Conservation (phyloP, 2,797 vertebrate species). For the Parotocinclus haroldoi region DNA sequence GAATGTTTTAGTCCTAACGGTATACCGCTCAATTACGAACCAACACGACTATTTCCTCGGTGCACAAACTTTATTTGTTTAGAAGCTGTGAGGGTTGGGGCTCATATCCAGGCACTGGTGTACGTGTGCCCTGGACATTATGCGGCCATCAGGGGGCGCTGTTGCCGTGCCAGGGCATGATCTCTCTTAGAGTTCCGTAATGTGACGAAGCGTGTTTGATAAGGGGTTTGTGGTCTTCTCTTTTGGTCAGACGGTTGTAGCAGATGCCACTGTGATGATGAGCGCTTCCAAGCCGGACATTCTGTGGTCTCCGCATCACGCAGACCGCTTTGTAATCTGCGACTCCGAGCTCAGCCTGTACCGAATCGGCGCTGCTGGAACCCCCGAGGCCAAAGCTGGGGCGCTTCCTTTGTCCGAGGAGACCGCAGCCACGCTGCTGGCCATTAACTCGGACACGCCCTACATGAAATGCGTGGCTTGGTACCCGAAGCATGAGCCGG, state of each 20-base stretch:
- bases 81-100: too few species aligned
- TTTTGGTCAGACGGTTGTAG: background rate
- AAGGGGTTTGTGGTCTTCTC: background rate
- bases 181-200: too few species aligned
- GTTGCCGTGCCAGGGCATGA: too few species aligned
- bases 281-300: constrained; percentile 96
- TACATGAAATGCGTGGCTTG: constrained; percentile 99
- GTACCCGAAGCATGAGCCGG: constrained; percentile 94
- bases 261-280: constrained; percentile 67
- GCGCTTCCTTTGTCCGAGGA: constrained; percentile 85
- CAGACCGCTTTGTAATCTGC: constrained; percentile 93
- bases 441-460: constrained; percentile 94
- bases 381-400: constrained; percentile 82
- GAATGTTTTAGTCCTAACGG: too few species aligned
- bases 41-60: too few species aligned
- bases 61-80: too few species aligned
- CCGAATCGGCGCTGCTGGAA: constrained; percentile 84
- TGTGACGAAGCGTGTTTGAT: too few species aligned
- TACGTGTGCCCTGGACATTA: too few species aligned
- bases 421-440: constrained; percentile 87
- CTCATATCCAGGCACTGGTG: too few species aligned
- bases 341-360: constrained; percentile 95
- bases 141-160: too few species aligned
- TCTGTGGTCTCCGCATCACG: constrained; percentile 95
- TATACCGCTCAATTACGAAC: too few species aligned